Conservation (phyloP, 2,888 invertebrate genomes). For the Oxycera nigricornis region DNA sequence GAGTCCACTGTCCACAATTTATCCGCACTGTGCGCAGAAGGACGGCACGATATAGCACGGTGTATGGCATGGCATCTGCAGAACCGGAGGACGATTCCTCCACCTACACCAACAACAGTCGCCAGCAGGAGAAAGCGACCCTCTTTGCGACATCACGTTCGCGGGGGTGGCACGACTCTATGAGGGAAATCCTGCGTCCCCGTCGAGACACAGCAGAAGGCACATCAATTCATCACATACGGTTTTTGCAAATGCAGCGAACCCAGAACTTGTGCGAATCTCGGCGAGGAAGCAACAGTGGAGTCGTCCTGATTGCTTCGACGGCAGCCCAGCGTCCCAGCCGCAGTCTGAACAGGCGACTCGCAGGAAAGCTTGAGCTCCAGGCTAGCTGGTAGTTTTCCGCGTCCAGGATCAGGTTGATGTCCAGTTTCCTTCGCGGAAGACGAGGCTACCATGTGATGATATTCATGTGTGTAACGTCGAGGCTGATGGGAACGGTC, state of each 20-base stretch:
- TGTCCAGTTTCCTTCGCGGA: neutral
- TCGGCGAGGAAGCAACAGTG: constrained; percentile 29
- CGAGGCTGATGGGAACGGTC: neutral
- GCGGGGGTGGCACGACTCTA: constrained; percentile 23
- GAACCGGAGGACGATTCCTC: neutral
- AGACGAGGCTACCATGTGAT: neutral
- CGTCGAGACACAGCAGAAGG: neutral
- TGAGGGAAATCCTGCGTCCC: constrained; percentile 4
- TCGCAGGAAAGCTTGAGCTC: too few species aligned
- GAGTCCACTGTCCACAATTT: constrained; percentile 30
- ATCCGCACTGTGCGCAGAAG: constrained; percentile 34
- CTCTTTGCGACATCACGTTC: neutral
- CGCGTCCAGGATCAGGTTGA: neutral
- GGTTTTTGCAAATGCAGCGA: neutral
- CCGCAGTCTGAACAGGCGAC: neutral
- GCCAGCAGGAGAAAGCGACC: constrained; percentile 20
- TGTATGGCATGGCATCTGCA: constrained; percentile 22
- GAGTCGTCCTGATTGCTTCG: neutral
- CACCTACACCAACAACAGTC: neutral
- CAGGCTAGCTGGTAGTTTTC: too few species aligned
- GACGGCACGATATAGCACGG: neutral
- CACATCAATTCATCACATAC: constrained; percentile 13
- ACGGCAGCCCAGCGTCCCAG: neutral
- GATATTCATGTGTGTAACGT: neutral
- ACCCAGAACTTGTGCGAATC: neutral